A percentile compares a stretch with the other conserved stretches of the same genome.
Evolutionary conservation across 2,888 invertebrate genomes (phyloP).

Genomic region (Troides oblongomaculatus): DNA sequence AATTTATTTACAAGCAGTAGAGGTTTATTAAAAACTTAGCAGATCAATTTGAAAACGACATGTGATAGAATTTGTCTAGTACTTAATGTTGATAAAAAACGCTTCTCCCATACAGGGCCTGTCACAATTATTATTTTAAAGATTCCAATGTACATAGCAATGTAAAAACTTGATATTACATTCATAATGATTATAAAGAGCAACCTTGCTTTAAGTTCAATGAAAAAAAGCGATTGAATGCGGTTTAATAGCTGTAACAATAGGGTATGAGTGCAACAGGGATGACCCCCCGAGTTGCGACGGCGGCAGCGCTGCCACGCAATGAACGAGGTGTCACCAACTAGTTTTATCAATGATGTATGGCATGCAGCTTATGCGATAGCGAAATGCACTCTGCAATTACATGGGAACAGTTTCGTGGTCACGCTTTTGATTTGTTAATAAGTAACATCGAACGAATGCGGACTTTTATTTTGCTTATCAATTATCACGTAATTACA

Average conservation of each 20-base stretch:
- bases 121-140: too few species aligned
- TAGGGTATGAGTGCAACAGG: constrained; percentile 28
- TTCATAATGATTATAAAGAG: not conserved
- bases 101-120: too few species aligned
- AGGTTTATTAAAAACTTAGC: too few species aligned
- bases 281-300: constrained; percentile 28
- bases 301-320: constrained; percentile 33
- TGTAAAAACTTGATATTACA: not conserved
- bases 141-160: too few species aligned
- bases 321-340: constrained; percentile 59
- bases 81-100: too few species aligned
- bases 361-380: constrained; percentile 34
- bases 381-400: constrained; percentile 23
- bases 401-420: constrained; percentile 28
- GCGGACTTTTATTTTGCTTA: not conserved
- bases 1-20: too few species aligned
- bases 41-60: too few species aligned
- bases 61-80: too few species aligned
- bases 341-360: constrained; percentile 69
- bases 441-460: not conserved
- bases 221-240: constrained; percentile 20
- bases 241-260: constrained; percentile 26
- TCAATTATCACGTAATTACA: not conserved
- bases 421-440: constrained; percentile 17
- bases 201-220: constrained; percentile 3